Percentiles rank a stretch among this genome's conserved stretches.
These are phyloP conservation scores for Ctena decussata DNA, from an alignment of 2,888 invertebrate genomes.

Conservation along the genomic window DNA sequence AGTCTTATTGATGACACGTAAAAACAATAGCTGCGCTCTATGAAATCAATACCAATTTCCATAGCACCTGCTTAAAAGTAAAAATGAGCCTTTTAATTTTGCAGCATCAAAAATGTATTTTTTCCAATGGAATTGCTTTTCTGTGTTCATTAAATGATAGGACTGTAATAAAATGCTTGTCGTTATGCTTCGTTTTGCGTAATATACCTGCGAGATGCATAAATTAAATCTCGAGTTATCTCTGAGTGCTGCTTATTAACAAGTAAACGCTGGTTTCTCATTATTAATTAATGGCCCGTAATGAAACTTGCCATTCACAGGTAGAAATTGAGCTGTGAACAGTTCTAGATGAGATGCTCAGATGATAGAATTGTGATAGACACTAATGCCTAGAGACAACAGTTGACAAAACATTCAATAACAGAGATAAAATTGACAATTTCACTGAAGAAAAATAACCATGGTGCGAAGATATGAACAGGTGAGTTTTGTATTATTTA, in stretches of 20 bases:
- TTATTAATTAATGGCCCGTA: slow-evolving; percentile 5
- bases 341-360: slow-evolving; percentile 3
- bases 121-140: background rate
- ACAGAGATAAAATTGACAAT: background rate
- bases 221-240: background rate
- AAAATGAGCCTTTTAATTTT: background rate
- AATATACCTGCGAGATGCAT: background rate
- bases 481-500: background rate
- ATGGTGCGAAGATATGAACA: background rate
- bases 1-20: background rate
- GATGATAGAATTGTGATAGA: background rate
- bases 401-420: background rate
- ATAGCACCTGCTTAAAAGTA: background rate
- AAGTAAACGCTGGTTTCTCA: background rate
- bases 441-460: background rate
- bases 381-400: background rate
- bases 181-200: too few species aligned
- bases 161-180: background rate
- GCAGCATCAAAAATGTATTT: background rate
- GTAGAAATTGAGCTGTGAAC: slow-evolving; percentile 3
- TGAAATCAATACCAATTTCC: background rate
- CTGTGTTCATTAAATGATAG: background rate
- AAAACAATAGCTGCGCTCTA: background rate
- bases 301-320: background rate
- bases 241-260: background rate